Evolutionary conservation across 53 echinoderm and acorn worm genomes (phyloP).

Genomic region (Arbacia lixula): DNA sequence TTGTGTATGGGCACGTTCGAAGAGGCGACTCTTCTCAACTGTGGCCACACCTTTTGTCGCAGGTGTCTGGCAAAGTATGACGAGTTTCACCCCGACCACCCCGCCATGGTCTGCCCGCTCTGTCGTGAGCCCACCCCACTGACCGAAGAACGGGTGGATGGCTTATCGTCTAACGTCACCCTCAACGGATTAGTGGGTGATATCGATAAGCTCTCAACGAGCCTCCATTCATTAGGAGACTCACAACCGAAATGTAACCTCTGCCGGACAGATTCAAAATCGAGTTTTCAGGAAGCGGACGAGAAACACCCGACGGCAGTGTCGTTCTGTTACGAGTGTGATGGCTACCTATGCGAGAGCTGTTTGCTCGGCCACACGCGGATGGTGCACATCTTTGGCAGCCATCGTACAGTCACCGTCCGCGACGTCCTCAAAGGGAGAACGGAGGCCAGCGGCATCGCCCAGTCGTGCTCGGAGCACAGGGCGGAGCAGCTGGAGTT

Average conservation of each 20-base stretch:
- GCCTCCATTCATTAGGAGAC: not conserved
- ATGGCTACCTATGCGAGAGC: slow-evolving; percentile 45
- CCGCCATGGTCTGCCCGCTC: slow-evolving; percentile 39
- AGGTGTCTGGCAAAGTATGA: slow-evolving; percentile 36
- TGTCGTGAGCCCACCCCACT: slow-evolving; percentile 42
- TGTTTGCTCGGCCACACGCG: slow-evolving; percentile 34
- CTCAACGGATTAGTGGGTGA: slow-evolving; percentile 43
- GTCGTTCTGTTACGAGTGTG: slow-evolving; percentile 41
- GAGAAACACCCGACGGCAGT: slow-evolving; percentile 18
- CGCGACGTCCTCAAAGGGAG: not conserved
- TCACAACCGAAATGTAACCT: slow-evolving; percentile 8
- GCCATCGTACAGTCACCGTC: slow-evolving; percentile 18
- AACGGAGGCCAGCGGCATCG: not conserved
- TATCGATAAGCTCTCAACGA: slow-evolving; percentile 21
- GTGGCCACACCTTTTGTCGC: slow-evolving; percentile 49
- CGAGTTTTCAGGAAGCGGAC: not conserved
- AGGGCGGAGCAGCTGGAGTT: slow-evolving; percentile 25
- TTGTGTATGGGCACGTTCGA: slow-evolving; percentile 53
- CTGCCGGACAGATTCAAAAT: not conserved
- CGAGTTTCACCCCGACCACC: slow-evolving; percentile 29
- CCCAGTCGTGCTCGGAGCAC: slow-evolving; percentile 29
- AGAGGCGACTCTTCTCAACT: slow-evolving; percentile 38
- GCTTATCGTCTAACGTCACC: slow-evolving; percentile 29
- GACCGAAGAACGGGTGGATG: slow-evolving; percentile 18
- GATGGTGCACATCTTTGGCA: slow-evolving; percentile 48